Conservation (phyloP, 2,113 vertebrate genomes). For the Peromyscus maniculatus region DNA sequence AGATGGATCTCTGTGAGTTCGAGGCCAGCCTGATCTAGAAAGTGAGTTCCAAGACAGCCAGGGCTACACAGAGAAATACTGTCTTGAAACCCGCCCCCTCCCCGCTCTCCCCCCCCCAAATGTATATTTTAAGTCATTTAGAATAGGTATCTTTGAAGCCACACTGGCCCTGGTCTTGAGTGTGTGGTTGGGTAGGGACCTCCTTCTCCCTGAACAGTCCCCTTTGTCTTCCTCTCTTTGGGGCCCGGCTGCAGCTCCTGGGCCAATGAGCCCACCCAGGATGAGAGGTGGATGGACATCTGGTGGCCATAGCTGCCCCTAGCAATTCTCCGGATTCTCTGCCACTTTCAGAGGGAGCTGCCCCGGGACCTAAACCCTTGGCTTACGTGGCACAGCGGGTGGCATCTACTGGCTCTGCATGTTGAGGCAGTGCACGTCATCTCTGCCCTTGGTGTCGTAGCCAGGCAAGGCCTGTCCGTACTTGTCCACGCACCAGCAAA, state of each 20-base stretch:
- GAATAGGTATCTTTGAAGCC: constrained; percentile 72
- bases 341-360: no score
- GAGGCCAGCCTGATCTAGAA: not conserved
- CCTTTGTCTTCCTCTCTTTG: constrained; percentile 79
- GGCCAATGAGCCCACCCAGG: constrained; percentile 72
- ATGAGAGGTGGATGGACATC: not conserved
- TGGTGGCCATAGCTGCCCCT: not conserved
- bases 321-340: not conserved
- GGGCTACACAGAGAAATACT: not conserved
- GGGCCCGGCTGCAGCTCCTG: constrained; percentile 89
- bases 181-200: constrained; percentile 84
- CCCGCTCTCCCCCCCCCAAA: not conserved
- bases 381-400: constrained; percentile 56
- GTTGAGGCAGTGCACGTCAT: constrained; percentile 92
- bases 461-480: constrained; percentile 94
- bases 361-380: not conserved
- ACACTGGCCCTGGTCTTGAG: constrained; percentile 74
- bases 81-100: not conserved
- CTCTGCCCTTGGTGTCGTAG: constrained; percentile 90
- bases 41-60: not conserved
- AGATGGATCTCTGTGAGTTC: not conserved
- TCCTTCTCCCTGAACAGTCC: constrained; percentile 88
- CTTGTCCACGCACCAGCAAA: constrained; percentile 98
- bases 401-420: constrained; percentile 91
- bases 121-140: constrained; percentile 61